Percentiles rank a stretch among this genome's conserved stretches.
These are phyloP conservation scores for Sphaerodactylus townsendi DNA, from an alignment of 2,113 vertebrate genomes.

Conservation along the genomic window DNA sequence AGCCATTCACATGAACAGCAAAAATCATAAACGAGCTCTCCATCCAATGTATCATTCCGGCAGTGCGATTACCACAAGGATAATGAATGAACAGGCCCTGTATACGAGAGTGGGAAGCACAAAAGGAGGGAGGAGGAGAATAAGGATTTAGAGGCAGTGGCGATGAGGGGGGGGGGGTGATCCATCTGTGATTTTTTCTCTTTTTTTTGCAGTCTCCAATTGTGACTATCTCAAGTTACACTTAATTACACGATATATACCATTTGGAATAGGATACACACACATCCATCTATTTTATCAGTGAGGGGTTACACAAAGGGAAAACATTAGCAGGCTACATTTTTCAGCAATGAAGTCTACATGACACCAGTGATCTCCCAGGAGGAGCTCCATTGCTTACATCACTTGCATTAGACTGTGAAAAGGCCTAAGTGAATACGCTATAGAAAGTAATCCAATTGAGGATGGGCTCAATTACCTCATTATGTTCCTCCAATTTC, in stretches of 20 bases:
- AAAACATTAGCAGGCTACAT: not conserved
- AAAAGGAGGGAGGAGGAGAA: not conserved
- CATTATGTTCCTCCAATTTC: not conserved
- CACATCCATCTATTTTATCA: not conserved
- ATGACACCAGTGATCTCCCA: not conserved
- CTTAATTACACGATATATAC: not conserved
- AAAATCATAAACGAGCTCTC: not conserved
- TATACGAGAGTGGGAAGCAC: not conserved
- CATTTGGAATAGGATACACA: not conserved
- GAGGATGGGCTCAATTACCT: not conserved
- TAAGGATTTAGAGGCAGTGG: not conserved
- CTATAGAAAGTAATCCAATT: constrained; percentile 1
- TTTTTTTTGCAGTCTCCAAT: not conserved
- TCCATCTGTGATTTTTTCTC: not conserved
- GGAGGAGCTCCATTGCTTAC: not conserved
- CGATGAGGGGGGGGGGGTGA: too few species aligned
- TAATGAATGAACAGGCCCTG: not conserved
- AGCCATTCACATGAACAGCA: not conserved
- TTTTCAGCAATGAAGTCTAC: not conserved
- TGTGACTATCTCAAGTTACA: not conserved
- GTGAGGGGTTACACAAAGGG: not conserved
- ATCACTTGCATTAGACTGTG: not conserved
- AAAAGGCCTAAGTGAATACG: not conserved
- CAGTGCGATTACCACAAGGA: not conserved
- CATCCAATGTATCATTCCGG: not conserved